phyloP scores from a whole-genome alignment of 2,113 vertebrate species.

The Mesoclemmys tuberculata region DNA sequence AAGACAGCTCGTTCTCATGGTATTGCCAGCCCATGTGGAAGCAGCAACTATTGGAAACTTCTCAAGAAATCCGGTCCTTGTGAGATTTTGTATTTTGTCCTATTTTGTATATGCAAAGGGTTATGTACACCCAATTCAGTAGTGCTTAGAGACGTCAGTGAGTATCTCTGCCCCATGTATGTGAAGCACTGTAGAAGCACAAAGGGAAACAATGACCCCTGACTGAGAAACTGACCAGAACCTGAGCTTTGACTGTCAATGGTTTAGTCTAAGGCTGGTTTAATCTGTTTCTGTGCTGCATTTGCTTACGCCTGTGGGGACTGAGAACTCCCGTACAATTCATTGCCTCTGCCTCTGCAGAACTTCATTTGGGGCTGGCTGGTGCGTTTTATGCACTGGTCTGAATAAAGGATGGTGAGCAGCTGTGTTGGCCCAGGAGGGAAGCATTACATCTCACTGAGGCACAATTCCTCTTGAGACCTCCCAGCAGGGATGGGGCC shows the following conservation, averaged over 20 bases:
- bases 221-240: neutral
- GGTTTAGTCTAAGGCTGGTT: neutral
- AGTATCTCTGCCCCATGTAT: fast-evolving
- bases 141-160: neutral
- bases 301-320: neutral
- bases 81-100: neutral
- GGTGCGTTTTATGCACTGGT: neutral
- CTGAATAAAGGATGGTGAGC: neutral
- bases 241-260: neutral
- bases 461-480: neutral
- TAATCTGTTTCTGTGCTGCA: neutral
- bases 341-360: neutral
- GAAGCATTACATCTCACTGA: neutral
- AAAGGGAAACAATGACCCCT: neutral
- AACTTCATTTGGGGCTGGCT: neutral
- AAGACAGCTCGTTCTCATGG: neutral
- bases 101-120: neutral
- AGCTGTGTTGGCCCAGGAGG: neutral
- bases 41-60: neutral
- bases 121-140: neutral
- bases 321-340: neutral
- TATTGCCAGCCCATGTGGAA: neutral
- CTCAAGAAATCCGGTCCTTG: neutral
- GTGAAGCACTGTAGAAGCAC: neutral
- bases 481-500: neutral